Evolutionary conservation across 2,888 invertebrate species (phyloP), one percentile per base, ranked within the genome.

Genomic region (Agrochola circellaris): DNA sequence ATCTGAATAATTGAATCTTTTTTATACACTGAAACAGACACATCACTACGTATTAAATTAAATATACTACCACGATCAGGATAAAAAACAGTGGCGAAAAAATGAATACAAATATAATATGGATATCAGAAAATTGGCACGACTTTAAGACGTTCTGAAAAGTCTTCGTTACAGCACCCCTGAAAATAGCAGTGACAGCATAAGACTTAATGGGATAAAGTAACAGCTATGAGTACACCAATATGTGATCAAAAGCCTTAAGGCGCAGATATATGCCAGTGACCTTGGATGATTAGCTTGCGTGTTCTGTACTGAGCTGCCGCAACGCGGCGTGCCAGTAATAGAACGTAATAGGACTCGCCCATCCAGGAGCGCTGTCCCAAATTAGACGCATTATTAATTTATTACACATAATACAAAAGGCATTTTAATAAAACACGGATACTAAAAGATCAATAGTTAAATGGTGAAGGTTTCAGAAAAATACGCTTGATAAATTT

Each of bases 1-100:
- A 45, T 45, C 20, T 20, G 30, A 73, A 30, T 42, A 73, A 73
- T 56, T n/a, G n/a, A 45, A 45, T n/a, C n/a, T n/a, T 45, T 56
- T 69, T n/a, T 45, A 38, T 26, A 17, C 11, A n/a, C 20, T n/a
- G 20, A 48, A 34, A 34, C n/a, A 15, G 11, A 42, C n/a, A 34
- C 6, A 38, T 69, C 69, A 48, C 11, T 38, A 26, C 71, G 4
- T 45, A 74, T n/a, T 73, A 17, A 38, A 54, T 13, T 23, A n/a
- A 45, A 73, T 56, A 15, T 30, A 23, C 11, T 42, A 11, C 26
- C 26, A 42, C 8, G 30, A 3, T 45, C 30, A 74, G 45, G 30
- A 74, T 42, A n/a, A 30, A n/a, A 30, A 17, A 1, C 26, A 17
- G n/a, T 51, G 13, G 4, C 6, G 42, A 56, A 74, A 3, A 38